Base-by-base conservation (phyloP, 2,113 vertebrate species). In the Campylomormyrus numenius region DNA sequence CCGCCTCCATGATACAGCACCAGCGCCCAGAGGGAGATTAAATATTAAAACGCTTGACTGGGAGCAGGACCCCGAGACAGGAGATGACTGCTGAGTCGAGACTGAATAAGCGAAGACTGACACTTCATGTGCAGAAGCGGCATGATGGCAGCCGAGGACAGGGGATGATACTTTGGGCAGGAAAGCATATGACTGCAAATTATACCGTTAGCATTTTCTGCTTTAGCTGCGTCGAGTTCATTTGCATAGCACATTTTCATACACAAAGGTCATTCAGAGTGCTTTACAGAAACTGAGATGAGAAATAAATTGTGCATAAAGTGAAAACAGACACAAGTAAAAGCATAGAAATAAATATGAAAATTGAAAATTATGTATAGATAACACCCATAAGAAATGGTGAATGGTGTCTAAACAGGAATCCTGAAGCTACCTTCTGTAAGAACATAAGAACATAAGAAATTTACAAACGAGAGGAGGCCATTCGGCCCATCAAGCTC, bases 1-100 rank as follows among this genome's bases (percentile, higher is more conserved):
- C 88, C 90, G 15, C 77, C 89, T 93, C 92, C 94, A 94, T 93
- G 91, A 93, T 94, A 93, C 90, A 94, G 91, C 86, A 17, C 83
- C 88, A 91, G 90, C 49, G 74, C 91, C 92, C 92, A 89, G 91
- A 85, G 87, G 19, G 88, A 80, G 90, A 94, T 95, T 91, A 95
- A 95, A 95, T 95, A 95, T 94, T 95, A 89, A 95, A 92, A 92
- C 21, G 13, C 88, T 91, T 89, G 92, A 91, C 89, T 91, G 31
- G 93, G 94, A 95, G 95, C 93, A 89, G 83, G 93, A 94, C 87
- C 92, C 91, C 1, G 10, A 13, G 90, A 90, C 90, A 74, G 87
- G 5, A 48, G 9, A 89, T 15, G 15, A 77, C 27, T 39, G 70
- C 70, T 77, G 70, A 77, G 31, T 77, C 31, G 35, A 77, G 74